Evolutionary conservation across 2,113 vertebrate species (phyloP), one percentile per base, ranked within the genome.

Genomic region (Rhynchomys soricoides): DNA sequence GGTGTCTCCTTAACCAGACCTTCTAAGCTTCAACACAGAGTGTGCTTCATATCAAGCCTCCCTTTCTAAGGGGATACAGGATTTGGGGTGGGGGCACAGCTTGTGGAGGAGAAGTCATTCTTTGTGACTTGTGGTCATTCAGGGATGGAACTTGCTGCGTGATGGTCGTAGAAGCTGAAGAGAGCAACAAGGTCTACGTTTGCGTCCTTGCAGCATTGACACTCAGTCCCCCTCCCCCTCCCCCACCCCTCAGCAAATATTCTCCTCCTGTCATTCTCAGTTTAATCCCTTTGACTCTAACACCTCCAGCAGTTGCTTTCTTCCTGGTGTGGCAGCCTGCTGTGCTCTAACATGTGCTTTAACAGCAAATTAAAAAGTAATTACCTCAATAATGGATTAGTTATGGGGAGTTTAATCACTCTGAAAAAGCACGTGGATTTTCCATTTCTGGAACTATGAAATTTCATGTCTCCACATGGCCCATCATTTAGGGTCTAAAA

Each of bases 361-460:
- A n/a, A n/a, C 89, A 96, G 94, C 66, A 97, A 97, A 97, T 97
- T 97, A 95, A 97, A 97, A 97, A 96, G 75, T 97, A 96, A 97
- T 97, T 96, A 97, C 86, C 66, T 96, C 95, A 89, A 89, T 96
- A 96, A 97, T 96, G 86, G 95, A 96, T 97, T 95, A 68, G 94
- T 91, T 95, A 94, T 86, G 91, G 75, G 91, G 75, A 95, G 88
- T 92, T 95, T 97, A 97, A 97, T 97, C 96, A 96, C 77, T 95
- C 91, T 93, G 87, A 95, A 96, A 97, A 96, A 93, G 75, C 93
- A 91, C 86, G 97, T 95, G 91, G 24, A 75, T 94, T 95, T 97
- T 87, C 77, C 91, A 79, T 94, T 86, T 93, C 78, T 95, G 73
- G 66, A 95, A 94, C 92, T 90, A 90, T 85, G 81, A 95, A 97